Evolutionary conservation across 2,888 invertebrate genomes (phyloP).

Genomic region (Phasia obesa): DNA sequence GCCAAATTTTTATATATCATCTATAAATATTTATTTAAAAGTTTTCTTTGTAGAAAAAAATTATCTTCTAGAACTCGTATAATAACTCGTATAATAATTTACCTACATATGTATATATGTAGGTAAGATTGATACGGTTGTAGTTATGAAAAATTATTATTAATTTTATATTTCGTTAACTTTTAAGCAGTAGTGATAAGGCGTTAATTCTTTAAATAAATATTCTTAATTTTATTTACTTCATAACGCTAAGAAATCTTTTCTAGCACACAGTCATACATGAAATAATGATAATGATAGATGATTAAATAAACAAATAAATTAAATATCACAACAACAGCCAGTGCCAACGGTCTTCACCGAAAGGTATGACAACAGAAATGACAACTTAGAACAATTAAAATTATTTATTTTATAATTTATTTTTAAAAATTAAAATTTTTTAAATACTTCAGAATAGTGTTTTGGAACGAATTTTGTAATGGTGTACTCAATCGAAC

Average conservation of each 20-base stretch:
- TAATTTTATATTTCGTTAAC: constrained; percentile 1
- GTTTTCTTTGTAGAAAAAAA: background rate
- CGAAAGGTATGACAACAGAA: too few species aligned
- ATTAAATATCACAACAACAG: too few species aligned
- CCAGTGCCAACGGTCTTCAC: too few species aligned
- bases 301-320: background rate
- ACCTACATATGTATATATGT: too few species aligned
- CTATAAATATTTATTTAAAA: background rate
- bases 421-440: too few species aligned
- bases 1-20: background rate
- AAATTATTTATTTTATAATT: too few species aligned
- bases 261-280: background rate
- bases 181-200: constrained; percentile 36
- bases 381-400: too few species aligned
- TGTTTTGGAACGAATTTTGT: too few species aligned
- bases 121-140: background rate
- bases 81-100: too few species aligned
- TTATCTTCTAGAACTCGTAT: background rate
- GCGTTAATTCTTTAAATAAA: constrained; percentile 58
- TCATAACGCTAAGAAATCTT: constrained; percentile 13
- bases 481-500: too few species aligned
- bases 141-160: background rate
- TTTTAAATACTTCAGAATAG: too few species aligned
- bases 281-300: background rate
- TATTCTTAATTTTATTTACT: constrained; percentile 45